Evolutionary conservation across 2,888 invertebrate genomes (phyloP).

Genomic region (Apamea crenata): DNA sequence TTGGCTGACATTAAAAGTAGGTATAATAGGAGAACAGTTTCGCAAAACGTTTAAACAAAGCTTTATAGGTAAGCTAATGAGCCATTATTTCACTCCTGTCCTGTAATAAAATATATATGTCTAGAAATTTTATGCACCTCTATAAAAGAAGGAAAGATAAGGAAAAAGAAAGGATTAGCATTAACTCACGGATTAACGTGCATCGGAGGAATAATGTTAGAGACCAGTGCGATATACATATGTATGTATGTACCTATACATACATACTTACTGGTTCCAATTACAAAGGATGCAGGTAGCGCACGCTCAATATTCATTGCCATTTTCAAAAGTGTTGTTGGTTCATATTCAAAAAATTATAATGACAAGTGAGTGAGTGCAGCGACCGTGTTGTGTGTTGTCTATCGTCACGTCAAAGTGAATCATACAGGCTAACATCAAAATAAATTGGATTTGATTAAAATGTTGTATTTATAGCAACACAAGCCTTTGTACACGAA

Average conservation of each 20-base stretch:
- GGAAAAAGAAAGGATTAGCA: constrained; percentile 23
- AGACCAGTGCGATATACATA: background rate
- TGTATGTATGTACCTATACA: too few species aligned
- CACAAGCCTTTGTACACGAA: constrained; percentile 36
- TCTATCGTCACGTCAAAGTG: background rate
- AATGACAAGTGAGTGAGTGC: background rate
- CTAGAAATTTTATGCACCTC: constrained; percentile 13
- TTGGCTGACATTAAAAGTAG: background rate
- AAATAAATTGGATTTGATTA: constrained; percentile 29
- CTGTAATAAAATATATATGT: constrained; percentile 4
- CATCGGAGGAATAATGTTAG: constrained; percentile 10
- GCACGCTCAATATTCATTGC: background rate
- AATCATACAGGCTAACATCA: background rate
- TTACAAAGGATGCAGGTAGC: background rate
- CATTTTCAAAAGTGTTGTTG: constrained; percentile 3
- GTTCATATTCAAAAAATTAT: background rate
- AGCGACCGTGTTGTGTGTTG: background rate
- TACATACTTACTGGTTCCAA: background rate
- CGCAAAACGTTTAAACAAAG: background rate
- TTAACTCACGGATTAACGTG: constrained; percentile 14
- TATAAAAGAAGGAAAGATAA: constrained; percentile 21
- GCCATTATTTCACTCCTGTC: constrained; percentile 28
- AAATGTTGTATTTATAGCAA: constrained; percentile 23
- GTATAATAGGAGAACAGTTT: background rate
- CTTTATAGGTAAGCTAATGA: constrained; percentile 17